Evolutionary conservation across 1,140 invertebrate species (phyloP), one percentile per base, ranked within the genome.

Genomic region (Octopus sinensis): DNA sequence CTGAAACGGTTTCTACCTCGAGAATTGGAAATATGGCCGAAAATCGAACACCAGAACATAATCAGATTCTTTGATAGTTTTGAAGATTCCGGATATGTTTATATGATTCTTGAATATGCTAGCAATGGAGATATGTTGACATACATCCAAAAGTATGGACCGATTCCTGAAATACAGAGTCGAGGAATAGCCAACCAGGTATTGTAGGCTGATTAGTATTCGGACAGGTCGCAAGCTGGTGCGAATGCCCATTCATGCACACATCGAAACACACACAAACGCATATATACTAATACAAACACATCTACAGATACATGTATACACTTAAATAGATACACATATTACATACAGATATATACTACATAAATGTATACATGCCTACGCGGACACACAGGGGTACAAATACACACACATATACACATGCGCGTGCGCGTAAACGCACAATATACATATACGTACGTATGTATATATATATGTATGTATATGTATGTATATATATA

Each of bases 1-100:
- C 92, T 94, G 81, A 93, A 95, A 81, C 96, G 96, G 88, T 96
- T 97, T 89, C 95, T 97, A 88, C 95, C 95, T 17, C 93, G 96
- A 52, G 96, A 97, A 91, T 91, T 97, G 76, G 94, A 96, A 80
- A 95, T 97, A 84, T 90, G 96, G 75, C 95, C 94, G 7, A 95
- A 95, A 90, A 94, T 97, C 78, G 94, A 95, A 87, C 95, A 97
- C 92, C 91, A 91, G 5, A 94, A 96, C 88, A 95, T 97, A 5
- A 95, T 96, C 51, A 80, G 82, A n/a, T 52, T 83, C 30, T 73
- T 81, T 52, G 84, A 86, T 6, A 71, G 79, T 10, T 76, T 86
- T 56, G 76, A 76, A 54, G 62, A 54, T 4, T 13, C 52, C n/a
- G 10, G 53, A 12, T 52, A 10, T 12, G 12, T 30, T 54, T 77